These are phyloP conservation scores for Colletes gigas DNA, from an alignment of 1,140 invertebrate species.

Conservation along the genomic window DNA sequence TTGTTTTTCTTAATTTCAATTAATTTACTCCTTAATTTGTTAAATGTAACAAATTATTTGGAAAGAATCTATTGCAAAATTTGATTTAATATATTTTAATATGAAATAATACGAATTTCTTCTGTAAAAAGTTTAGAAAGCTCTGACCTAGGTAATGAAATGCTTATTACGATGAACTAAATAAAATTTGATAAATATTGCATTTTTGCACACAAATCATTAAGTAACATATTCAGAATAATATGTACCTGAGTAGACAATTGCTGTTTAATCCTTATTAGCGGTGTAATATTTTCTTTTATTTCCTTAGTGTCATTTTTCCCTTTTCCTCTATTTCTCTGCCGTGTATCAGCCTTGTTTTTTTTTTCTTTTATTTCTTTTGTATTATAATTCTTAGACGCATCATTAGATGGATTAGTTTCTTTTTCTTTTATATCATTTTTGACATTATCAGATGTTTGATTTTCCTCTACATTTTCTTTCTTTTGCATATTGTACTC, in stretches of 20 bases:
- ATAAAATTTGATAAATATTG: conserved; percentile 38
- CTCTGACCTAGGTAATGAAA: conserved; percentile 16
- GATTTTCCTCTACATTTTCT: conserved; percentile 31
- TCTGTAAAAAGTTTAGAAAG: too few relatives aligned
- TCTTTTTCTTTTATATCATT: conserved; percentile 42
- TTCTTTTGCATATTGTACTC: conserved; percentile 44
- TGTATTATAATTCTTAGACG: conserved; percentile 59
- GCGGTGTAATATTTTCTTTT: conserved; percentile 58
- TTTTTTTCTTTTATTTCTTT: conserved; percentile 76
- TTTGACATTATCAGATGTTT: conserved; percentile 36
- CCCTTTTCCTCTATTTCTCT: conserved; percentile 64
- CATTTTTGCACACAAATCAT: conserved; percentile 48
- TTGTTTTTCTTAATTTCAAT: too few relatives aligned
- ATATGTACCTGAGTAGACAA: conserved; percentile 65
- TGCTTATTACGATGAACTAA: conserved; percentile 20
- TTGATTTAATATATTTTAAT: too few relatives aligned
- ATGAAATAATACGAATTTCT: too few relatives aligned
- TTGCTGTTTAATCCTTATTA: conserved; percentile 54
- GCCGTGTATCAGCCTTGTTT: conserved; percentile 75
- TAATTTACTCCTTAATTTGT: too few relatives aligned
- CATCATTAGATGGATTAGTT: conserved; percentile 28
- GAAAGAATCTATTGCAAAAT: too few relatives aligned
- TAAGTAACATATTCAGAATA: conserved; percentile 37
- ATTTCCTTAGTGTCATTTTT: conserved; percentile 55
- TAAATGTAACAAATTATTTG: too few relatives aligned